Evolutionary conservation across 2,113 vertebrate species (phyloP).

Genomic region (Isurus oxyrinchus): DNA sequence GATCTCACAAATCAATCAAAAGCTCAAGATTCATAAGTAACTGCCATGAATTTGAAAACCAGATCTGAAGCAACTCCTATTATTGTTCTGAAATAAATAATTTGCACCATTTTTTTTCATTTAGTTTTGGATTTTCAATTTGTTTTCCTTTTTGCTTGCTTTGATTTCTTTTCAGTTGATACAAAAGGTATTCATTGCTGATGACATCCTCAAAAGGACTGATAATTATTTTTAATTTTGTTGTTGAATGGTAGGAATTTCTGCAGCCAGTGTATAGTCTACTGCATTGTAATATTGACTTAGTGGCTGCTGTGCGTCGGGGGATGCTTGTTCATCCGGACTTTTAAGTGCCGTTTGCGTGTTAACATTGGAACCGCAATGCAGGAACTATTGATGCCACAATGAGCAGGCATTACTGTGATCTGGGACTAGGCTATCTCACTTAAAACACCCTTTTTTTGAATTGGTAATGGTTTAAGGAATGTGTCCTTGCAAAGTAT

Average conservation of each 20-base stretch:
- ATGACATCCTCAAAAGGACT: neutral
- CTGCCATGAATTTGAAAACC: neutral
- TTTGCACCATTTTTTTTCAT: neutral
- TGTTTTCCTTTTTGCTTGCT: neutral
- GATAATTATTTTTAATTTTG: neutral
- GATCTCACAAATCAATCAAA: neutral
- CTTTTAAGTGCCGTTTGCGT: neutral
- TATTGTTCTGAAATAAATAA: neutral
- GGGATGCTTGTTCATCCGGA: neutral
- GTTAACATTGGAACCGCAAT: neutral
- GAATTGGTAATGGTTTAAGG: neutral
- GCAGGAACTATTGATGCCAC: neutral
- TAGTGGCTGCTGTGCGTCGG: neutral
- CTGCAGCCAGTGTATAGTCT: neutral
- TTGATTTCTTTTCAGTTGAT: neutral
- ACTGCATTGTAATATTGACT: neutral
- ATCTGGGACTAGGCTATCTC: neutral
- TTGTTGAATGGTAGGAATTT: constrained; percentile 15
- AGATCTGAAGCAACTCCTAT: neutral
- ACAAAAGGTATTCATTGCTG: neutral
- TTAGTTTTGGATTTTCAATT: neutral
- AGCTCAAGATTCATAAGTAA: neutral
- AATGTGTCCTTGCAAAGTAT: neutral
- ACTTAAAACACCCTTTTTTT: neutral
- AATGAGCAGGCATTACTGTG: neutral